Percentiles rank a stretch among this genome's conserved stretches.
Conservation (phyloP, 2,113 vertebrate species). For the Ascaphus truei region DNA sequence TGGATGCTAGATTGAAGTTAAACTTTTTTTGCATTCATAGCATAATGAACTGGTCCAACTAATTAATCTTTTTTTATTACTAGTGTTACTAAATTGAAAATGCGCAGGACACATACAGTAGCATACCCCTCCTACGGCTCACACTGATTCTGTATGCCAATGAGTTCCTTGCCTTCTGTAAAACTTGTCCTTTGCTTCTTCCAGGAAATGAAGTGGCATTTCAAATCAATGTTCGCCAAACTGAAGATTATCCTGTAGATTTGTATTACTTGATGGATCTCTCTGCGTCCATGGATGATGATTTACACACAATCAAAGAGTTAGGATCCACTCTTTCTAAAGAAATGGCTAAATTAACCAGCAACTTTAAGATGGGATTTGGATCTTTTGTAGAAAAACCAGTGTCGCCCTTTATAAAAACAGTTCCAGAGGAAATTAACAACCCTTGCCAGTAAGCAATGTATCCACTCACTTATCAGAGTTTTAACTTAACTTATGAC, state of each 20-base stretch:
- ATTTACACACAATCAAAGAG: constrained; percentile 84
- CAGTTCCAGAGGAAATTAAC: constrained; percentile 70
- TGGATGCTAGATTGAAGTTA: too few relatives aligned
- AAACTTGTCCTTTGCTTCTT: neutral
- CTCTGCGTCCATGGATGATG: constrained; percentile 91
- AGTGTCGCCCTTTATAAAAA: constrained; percentile 88
- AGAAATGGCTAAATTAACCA: constrained; percentile 91
- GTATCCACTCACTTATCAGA: too few relatives aligned
- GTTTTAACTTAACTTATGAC: too few relatives aligned
- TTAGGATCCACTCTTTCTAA: constrained; percentile 85
- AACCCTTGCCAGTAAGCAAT: constrained; percentile 89
- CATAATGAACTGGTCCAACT: too few relatives aligned
- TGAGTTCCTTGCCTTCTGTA: too few relatives aligned
- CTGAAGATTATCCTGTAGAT: constrained; percentile 91
- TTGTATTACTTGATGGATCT: constrained; percentile 98
- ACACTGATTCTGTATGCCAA: too few relatives aligned
- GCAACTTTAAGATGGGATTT: constrained; percentile 93
- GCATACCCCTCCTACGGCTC: too few relatives aligned
- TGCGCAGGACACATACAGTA: too few relatives aligned
- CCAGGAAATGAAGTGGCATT: constrained; percentile 79
- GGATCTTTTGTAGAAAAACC: constrained; percentile 98
- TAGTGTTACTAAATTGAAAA: too few relatives aligned
- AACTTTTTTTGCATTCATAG: too few relatives aligned
- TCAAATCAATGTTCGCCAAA: constrained; percentile 84
- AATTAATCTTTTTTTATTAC: too few relatives aligned